Percentiles rank a stretch among this genome's conserved stretches.
Conservation (phyloP, 2,113 vertebrate genomes). For the Erinaceus europaeus region DNA sequence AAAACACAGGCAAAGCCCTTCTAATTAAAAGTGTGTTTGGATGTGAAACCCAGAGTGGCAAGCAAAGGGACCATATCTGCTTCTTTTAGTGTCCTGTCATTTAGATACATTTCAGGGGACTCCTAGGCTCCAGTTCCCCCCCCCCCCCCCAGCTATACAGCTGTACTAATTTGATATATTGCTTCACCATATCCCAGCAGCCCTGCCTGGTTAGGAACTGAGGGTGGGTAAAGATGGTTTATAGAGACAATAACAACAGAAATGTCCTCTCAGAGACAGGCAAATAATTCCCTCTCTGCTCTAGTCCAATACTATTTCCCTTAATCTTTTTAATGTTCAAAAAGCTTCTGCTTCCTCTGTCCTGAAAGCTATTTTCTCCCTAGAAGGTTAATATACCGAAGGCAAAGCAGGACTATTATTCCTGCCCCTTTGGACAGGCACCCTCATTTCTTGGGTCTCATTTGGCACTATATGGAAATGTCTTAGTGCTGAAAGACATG, state of each 20-base stretch:
- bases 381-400: slow-evolving; percentile 53
- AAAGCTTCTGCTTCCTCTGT: slow-evolving; percentile 33
- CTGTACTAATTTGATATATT: slow-evolving; percentile 62
- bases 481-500: not conserved
- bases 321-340: slow-evolving; percentile 68
- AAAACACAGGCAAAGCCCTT: not conserved
- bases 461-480: slow-evolving; percentile 35
- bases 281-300: slow-evolving; percentile 63
- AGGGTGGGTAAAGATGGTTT: slow-evolving; percentile 63
- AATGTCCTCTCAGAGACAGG: slow-evolving; percentile 57
- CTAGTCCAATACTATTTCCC: slow-evolving; percentile 55
- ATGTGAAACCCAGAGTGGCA: not conserved
- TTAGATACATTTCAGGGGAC: slow-evolving; percentile 55
- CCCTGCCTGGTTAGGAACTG: not conserved
- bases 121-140: slow-evolving; percentile 35
- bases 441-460: slow-evolving; percentile 32
- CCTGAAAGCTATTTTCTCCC: slow-evolving; percentile 38
- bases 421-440: slow-evolving; percentile 16
- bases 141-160: slow-evolving; percentile 32
- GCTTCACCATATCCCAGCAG: slow-evolving; percentile 60
- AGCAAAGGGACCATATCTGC: not conserved
- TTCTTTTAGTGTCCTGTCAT: slow-evolving; percentile 19
- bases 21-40: not conserved
- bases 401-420: slow-evolving; percentile 4
- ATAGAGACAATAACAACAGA: slow-evolving; percentile 67